A percentile compares a stretch with the other conserved stretches of the same genome.
These are phyloP conservation scores for Cinclus mexicanus DNA, from an alignment of 2,113 vertebrate genomes.

Conservation along the genomic window DNA sequence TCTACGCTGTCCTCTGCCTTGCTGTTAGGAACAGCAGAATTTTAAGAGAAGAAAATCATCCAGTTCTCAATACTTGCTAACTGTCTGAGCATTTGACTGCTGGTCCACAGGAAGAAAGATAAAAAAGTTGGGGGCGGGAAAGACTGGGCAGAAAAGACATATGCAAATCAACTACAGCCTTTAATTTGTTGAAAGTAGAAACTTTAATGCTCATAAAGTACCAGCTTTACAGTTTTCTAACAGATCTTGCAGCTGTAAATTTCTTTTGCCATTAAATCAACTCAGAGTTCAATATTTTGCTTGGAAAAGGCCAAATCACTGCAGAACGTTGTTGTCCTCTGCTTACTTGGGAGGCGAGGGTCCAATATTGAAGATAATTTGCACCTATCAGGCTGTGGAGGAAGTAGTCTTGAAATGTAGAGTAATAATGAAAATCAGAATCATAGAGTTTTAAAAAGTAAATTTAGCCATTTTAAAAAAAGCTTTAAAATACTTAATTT, in stretches of 20 bases:
- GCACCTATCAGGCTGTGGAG: neutral
- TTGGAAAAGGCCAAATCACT: neutral
- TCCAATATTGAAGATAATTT: neutral
- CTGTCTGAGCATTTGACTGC: neutral
- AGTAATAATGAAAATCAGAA: neutral
- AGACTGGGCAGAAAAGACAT: neutral
- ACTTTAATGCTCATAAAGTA: neutral
- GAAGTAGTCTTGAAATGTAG: neutral
- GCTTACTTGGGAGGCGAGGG: neutral
- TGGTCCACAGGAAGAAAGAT: neutral
- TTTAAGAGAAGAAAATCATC: neutral
- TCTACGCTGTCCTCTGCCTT: neutral
- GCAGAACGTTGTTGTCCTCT: neutral
- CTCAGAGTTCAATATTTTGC: neutral
- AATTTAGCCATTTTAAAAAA: neutral
- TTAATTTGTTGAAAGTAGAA: slow-evolving; percentile 1
- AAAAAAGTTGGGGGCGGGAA: rapidly evolving
- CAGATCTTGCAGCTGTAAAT: neutral
- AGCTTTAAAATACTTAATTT: neutral
- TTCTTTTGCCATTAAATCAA: neutral
- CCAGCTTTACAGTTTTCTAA: neutral
- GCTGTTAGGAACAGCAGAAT: neutral
- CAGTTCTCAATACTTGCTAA: neutral
- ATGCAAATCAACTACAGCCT: neutral
- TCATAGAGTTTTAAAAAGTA: neutral